phyloP scores from a whole-genome alignment of 2,113 vertebrate species.

The Ciconia maguari region DNA sequence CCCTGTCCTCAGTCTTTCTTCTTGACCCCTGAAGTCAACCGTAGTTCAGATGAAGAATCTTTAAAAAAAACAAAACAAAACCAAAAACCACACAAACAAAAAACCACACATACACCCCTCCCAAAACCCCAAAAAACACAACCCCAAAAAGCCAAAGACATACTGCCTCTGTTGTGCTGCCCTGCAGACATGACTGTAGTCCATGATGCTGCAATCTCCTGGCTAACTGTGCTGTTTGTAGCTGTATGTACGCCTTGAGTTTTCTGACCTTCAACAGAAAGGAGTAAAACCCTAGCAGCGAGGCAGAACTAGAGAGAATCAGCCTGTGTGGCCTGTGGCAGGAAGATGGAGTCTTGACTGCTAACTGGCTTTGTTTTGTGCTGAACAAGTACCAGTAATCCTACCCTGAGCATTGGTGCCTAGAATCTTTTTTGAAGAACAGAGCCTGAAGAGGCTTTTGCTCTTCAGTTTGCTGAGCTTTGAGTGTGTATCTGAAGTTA shows the following conservation, averaged over 20 bases:
- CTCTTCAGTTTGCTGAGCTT: not conserved
- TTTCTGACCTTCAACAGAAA: not conserved
- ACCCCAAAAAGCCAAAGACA: not conserved
- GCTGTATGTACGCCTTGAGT: rapidly evolving
- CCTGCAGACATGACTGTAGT: rapidly evolving
- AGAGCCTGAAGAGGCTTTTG: not conserved
- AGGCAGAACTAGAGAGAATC: not conserved
- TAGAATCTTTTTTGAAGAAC: not conserved
- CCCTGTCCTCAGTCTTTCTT: not conserved
- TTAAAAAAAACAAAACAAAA: not conserved
- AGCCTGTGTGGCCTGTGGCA: not conserved
- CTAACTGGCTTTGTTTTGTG: not conserved
- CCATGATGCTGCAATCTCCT: not conserved
- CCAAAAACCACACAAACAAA: not conserved
- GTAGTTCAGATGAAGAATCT: not conserved
- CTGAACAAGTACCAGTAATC: not conserved
- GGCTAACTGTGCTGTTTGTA: too few relatives aligned
- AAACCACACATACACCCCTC: rapidly evolving
- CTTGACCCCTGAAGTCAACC: not conserved
- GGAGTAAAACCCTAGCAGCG: too few relatives aligned
- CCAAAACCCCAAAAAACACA: not conserved
- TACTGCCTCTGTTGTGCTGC: not conserved
- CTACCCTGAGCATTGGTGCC: rapidly evolving
- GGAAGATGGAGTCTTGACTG: not conserved
- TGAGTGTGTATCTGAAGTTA: not conserved